Evolutionary conservation across 2,113 vertebrate genomes (phyloP).

Genomic region (Crotalus helleri): DNA sequence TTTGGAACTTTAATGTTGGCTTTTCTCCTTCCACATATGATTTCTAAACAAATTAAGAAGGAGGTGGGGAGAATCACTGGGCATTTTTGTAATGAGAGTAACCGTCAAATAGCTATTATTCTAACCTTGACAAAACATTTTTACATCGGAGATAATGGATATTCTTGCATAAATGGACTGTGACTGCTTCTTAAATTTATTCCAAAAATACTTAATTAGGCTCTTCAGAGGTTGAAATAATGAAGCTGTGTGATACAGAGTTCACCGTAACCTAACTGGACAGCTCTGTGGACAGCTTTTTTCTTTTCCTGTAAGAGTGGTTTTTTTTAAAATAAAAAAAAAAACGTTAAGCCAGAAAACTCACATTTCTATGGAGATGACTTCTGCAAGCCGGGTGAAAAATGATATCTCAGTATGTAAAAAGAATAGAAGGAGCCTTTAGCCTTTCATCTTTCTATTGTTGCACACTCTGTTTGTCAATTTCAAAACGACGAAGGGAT

Average conservation of each 20-base stretch:
- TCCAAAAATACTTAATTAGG: constrained; percentile 38
- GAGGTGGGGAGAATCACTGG: background rate
- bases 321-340: background rate
- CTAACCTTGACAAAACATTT: constrained; percentile 1
- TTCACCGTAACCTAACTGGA: constrained; percentile 7
- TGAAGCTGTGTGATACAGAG: constrained; percentile 29
- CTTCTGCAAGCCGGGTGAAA: constrained; percentile 29
- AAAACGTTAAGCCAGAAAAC: constrained; percentile 18
- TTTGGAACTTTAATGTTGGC: background rate
- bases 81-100: constrained; percentile 17
- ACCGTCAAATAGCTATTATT: constrained; percentile 1
- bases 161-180: constrained; percentile 26
- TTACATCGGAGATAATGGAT: constrained; percentile 18
- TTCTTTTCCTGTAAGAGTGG: background rate
- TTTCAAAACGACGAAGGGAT: background rate
- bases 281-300: background rate
- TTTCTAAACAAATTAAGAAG: background rate
- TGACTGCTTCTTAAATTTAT: constrained; percentile 36
- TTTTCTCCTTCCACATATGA: background rate
- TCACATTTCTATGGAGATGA: background rate
- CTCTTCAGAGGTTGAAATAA: constrained; percentile 28
- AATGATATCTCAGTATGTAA: constrained; percentile 14
- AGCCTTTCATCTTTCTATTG: background rate
- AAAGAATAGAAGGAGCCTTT: constrained; percentile 15
- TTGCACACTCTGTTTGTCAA: background rate